Percentiles rank a stretch among this genome's conserved stretches.
phyloP scores from a whole-genome alignment of 2,888 invertebrate genomes.

The Parnassius mnemosyne region DNA sequence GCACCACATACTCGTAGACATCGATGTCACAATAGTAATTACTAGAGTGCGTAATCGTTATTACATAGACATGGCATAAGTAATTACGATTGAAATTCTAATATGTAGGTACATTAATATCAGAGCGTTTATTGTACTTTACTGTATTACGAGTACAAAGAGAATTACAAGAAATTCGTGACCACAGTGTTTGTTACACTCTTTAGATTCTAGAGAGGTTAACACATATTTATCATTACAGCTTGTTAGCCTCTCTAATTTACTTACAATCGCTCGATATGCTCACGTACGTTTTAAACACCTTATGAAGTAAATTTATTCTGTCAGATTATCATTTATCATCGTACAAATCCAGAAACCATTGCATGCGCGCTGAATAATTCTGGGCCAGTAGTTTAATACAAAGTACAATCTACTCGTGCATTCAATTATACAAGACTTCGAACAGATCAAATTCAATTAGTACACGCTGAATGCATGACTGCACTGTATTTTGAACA shows the following conservation, averaged over 20 bases:
- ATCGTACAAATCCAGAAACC: slow-evolving; percentile 18
- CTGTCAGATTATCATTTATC: slow-evolving; percentile 18
- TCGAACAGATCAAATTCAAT: slow-evolving; percentile 6
- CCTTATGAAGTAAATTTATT: slow-evolving; percentile 23
- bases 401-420: slow-evolving; percentile 9
- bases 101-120: too few species aligned
- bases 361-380: slow-evolving; percentile 3
- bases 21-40: slow-evolving; percentile 9
- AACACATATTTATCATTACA: slow-evolving; percentile 18
- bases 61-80: background rate
- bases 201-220: background rate
- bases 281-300: slow-evolving; percentile 13
- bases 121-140: too few species aligned
- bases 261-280: slow-evolving; percentile 13
- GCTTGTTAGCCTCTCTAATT: slow-evolving; percentile 9
- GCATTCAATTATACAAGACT: slow-evolving; percentile 11
- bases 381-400: slow-evolving; percentile 17
- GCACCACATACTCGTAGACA: background rate
- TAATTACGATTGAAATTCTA: too few species aligned
- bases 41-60: background rate
- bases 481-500: background rate
- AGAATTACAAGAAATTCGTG: background rate
- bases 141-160: too few species aligned
- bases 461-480: slow-evolving; percentile 18
- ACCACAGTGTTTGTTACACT: background rate